These are phyloP conservation scores for Heterodera filipjevi DNA, from an alignment of 2,888 invertebrate species.

Conservation along the genomic window DNA sequence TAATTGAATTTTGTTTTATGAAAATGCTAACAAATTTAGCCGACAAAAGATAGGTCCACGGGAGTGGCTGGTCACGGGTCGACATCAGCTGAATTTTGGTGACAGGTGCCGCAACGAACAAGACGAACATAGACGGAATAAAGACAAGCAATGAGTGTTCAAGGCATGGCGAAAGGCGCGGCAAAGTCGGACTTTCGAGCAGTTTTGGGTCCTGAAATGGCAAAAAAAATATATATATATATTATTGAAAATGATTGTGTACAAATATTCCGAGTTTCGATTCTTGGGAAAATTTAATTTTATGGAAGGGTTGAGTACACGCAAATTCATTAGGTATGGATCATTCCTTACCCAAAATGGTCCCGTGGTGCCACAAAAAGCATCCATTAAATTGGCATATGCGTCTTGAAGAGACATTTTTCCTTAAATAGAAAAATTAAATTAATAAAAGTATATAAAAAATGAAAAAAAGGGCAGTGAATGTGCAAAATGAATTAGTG, in stretches of 20 bases:
- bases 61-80: slow-evolving; percentile 48
- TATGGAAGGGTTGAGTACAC: too few relatives aligned
- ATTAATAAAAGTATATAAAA: too few relatives aligned
- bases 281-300: too few relatives aligned
- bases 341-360: slow-evolving; percentile 12
- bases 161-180: slow-evolving; percentile 87
- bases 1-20: too few relatives aligned
- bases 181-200: slow-evolving; percentile 78
- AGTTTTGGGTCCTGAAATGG: slow-evolving; percentile 78
- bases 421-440: too few relatives aligned
- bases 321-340: neutral
- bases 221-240: neutral
- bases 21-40: slow-evolving; percentile 50
- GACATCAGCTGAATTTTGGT: slow-evolving; percentile 54
- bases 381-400: neutral
- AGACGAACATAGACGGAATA: slow-evolving; percentile 75
- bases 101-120: slow-evolving; percentile 50
- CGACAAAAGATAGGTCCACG: slow-evolving; percentile 54
- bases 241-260: neutral
- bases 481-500: too few relatives aligned
- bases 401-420: neutral
- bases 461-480: too few relatives aligned
- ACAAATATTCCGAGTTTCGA: neutral
- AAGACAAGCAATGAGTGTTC: slow-evolving; percentile 87
- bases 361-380: slow-evolving; percentile 8